These are phyloP conservation scores for Dryocosmus kuriphilus DNA, from an alignment of 2,888 invertebrate species.

Conservation along the genomic window DNA sequence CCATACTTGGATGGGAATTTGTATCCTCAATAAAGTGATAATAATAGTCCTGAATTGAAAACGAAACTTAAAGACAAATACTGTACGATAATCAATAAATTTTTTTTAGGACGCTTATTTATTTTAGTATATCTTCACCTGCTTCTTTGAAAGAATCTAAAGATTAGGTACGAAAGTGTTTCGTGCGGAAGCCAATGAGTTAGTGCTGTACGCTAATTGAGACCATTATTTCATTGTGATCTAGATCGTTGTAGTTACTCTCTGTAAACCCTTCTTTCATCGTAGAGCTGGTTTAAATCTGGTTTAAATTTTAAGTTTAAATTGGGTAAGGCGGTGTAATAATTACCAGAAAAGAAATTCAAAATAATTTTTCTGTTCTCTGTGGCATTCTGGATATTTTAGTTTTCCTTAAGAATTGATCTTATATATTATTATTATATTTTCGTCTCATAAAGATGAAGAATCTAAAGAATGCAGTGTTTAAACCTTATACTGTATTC, in stretches of 20 bases:
- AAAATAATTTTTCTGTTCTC: background rate
- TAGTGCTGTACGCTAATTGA: constrained; percentile 27
- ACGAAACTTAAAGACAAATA: no score
- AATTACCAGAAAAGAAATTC: background rate
- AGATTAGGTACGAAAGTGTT: background rate
- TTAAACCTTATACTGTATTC: no score
- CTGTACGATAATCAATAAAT: no score
- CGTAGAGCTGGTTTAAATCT: constrained; percentile 18
- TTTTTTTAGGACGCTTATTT: background rate
- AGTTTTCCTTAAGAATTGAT: no score
- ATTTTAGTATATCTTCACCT: background rate
- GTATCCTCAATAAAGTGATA: no score
- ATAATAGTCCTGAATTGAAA: no score
- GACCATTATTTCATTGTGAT: constrained; percentile 32
- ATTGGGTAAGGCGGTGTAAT: background rate
- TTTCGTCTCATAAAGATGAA: no score
- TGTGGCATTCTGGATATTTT: background rate
- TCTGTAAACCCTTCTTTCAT: constrained; percentile 34
- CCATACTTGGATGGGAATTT: no score
- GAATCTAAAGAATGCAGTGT: no score
- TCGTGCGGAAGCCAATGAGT: constrained; percentile 18
- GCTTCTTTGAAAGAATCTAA: background rate
- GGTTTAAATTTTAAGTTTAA: constrained; percentile 3
- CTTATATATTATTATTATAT: no score
- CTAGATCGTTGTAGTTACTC: constrained; percentile 32